Conservation (phyloP, 2,113 vertebrate species). For the Bubo scandiacus region DNA sequence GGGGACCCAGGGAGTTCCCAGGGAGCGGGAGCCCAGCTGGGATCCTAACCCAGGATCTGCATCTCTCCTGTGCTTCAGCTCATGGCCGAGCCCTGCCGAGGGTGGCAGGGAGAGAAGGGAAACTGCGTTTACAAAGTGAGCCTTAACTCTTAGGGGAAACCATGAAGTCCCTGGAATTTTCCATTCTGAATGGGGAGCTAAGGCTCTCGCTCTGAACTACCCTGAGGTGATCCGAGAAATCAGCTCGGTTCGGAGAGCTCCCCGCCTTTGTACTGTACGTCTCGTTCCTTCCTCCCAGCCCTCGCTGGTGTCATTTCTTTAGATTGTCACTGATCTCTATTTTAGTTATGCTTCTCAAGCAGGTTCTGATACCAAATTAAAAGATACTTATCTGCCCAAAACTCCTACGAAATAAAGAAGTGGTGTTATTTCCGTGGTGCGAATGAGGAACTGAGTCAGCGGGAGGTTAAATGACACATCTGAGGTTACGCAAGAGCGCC, state of each 20-base stretch:
- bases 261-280: fast-evolving
- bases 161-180: not conserved
- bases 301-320: not conserved
- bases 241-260: not conserved
- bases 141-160: not conserved
- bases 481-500: constrained; percentile 13
- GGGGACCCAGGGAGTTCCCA: not conserved
- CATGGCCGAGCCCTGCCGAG: not conserved
- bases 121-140: not conserved
- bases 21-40: not conserved
- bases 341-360: not conserved
- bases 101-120: not conserved
- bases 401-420: constrained; percentile 1
- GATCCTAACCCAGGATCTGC: not conserved
- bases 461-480: constrained; percentile 13
- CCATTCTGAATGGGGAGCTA: not conserved
- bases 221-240: not conserved
- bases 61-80: not conserved
- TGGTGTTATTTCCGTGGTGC: not conserved
- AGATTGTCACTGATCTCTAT: not conserved
- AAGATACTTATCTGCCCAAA: not conserved
- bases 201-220: not conserved
- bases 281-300: not conserved
- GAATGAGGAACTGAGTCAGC: constrained; percentile 52
- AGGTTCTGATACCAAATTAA: not conserved